Base-by-base conservation (phyloP, 2,113 vertebrate genomes). In the Anoplopoma fimbria region DNA sequence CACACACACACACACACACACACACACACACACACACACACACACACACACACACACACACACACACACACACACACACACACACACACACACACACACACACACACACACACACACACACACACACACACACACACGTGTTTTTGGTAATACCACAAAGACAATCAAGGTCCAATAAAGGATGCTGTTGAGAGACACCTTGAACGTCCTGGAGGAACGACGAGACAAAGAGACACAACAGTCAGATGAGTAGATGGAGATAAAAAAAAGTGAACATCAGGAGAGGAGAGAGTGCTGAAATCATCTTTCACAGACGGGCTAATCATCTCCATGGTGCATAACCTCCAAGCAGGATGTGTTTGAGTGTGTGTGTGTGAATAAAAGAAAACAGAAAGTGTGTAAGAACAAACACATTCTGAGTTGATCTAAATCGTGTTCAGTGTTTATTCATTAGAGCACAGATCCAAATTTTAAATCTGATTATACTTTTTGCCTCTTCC, bases 81-180 rank as follows among this genome's bases (percentile, higher is more conserved):
- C 72, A 33, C 49, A 49, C 58, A 34, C 57, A 69, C 73, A 63
- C 73, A 57, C 34, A 19, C 45, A 75, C 80, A 42, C 70, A 74
- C 38, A 15, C 62, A 25, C 62, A 38, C 62, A 25, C 62, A 25
- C 62, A 8, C 63, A 27, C 63, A 9, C 5, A 25, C 34, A 25
- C 34, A 42, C 38, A 45, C 40, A 25, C 15, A 31, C 3, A 36
- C 27, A 58, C 36, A 77, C 31, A 9, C n/a, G n/a, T n/a, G n/a
- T n/a, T n/a, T 69, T 68, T 29, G 10, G 81, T 57, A 51, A 45
- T 40, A 53, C 6, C 5, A 45, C 14, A 14, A 19, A 69, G 19
- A 82, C 63, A 64, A 57, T 69, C 17, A 60, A n/a, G 69, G 57
- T 38, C 10, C 61, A 72, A 70, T 79, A 75, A 79, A 82, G 57